Conservation (phyloP, 1,140 invertebrate genomes). For the Drosophila simulans region DNA sequence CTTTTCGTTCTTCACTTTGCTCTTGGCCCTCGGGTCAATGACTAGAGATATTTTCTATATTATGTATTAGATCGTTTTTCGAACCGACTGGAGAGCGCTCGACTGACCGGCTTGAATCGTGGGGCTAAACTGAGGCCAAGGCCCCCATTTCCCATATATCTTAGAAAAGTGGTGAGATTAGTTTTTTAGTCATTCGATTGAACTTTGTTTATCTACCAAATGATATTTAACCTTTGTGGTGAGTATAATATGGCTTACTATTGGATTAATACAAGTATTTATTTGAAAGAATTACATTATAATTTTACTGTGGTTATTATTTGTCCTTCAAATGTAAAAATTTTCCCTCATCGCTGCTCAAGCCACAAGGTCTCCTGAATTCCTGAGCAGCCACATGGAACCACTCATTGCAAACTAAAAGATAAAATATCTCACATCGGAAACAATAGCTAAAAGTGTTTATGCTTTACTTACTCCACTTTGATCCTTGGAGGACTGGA, state of each 20-base stretch:
- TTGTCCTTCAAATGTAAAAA: conserved; percentile 24
- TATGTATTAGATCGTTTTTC: background rate
- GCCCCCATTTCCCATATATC: background rate
- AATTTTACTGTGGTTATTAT: background rate
- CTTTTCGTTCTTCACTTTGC: conserved; percentile 9
- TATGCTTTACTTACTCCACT: conserved; percentile 89
- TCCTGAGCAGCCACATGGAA: conserved; percentile 95
- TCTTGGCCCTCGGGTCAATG: conserved; percentile 50
- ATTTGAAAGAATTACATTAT: background rate
- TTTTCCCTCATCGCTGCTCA: conserved; percentile 68
- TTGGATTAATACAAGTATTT: background rate
- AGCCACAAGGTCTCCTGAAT: conserved; percentile 90
- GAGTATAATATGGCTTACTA: background rate
- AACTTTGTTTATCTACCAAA: background rate
- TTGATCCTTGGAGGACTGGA: conserved; percentile 97
- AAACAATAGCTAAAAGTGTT: too few species aligned
- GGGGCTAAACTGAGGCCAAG: conserved; percentile 46
- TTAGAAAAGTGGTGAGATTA: conserved; percentile 20
- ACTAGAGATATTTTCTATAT: conserved; percentile 20
- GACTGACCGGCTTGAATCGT: conserved; percentile 42
- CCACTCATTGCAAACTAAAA: conserved; percentile 95
- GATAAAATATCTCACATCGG: conserved; percentile 67
- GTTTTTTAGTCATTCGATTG: conserved; percentile 9
- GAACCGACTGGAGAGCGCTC: background rate
- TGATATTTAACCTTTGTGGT: background rate